These are phyloP conservation scores for Pelosia muscerda DNA, from an alignment of 2,888 invertebrate genomes.

Conservation along the genomic window DNA sequence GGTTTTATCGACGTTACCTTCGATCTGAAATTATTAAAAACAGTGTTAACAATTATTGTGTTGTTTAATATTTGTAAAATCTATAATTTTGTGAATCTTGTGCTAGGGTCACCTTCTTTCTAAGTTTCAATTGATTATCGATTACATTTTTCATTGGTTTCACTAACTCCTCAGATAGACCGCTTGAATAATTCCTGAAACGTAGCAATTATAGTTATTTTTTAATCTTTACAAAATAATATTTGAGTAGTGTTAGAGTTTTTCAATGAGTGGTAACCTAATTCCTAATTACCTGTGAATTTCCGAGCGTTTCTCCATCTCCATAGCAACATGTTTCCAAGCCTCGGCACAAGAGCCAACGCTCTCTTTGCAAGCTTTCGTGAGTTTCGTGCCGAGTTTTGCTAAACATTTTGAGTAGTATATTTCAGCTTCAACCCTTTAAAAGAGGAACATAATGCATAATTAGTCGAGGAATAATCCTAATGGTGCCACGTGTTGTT, in stretches of 20 bases:
- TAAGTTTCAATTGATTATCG: conserved; percentile 90
- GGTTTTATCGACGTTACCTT: conserved; percentile 94
- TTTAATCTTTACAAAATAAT: conserved; percentile 38
- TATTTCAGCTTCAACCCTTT: conserved; percentile 95
- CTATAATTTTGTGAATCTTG: conserved; percentile 21
- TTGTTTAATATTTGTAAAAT: background rate
- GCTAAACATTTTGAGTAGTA: conserved; percentile 96
- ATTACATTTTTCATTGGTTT: conserved; percentile 93
- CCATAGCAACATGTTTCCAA: conserved; percentile 96
- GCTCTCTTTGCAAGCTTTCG: conserved; percentile 93
- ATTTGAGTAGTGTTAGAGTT: conserved; percentile 1
- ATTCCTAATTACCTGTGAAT: conserved; percentile 90
- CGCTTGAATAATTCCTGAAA: conserved; percentile 91
- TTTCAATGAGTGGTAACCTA: too few species aligned
- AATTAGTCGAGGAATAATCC: conserved; percentile 49
- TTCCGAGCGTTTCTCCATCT: conserved; percentile 97
- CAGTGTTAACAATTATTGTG: background rate
- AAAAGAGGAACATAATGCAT: conserved; percentile 58
- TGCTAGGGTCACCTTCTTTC: conserved; percentile 87
- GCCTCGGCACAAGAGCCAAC: conserved; percentile 94
- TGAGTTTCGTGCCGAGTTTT: conserved; percentile 94
- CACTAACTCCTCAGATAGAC: conserved; percentile 94
- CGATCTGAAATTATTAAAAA: conserved; percentile 81
- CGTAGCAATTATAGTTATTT: conserved; percentile 37
- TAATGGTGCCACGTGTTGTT: conserved; percentile 54